These are phyloP conservation scores for Lithophane socia DNA, from an alignment of 2,888 invertebrate genomes.

Conservation along the genomic window DNA sequence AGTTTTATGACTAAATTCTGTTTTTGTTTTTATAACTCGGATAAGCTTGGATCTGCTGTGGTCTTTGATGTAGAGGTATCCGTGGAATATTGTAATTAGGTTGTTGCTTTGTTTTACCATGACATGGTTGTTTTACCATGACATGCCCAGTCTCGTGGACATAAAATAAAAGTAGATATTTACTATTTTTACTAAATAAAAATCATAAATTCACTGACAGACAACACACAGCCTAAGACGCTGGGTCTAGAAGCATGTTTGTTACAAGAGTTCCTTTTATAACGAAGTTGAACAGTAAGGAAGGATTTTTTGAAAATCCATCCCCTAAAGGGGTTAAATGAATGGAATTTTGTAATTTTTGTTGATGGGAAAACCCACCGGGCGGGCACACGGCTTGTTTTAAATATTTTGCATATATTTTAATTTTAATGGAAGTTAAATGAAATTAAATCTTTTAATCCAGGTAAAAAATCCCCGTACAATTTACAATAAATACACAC, in stretches of 20 bases:
- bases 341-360: neutral
- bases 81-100: neutral
- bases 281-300: too few relatives aligned
- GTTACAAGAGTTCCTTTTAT: neutral
- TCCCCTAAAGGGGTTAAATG: neutral
- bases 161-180: neutral
- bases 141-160: neutral
- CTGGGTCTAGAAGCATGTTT: neutral
- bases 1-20: conserved; percentile 29
- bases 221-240: too few relatives aligned
- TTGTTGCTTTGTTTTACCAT: neutral
- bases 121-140: neutral
- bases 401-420: too few relatives aligned
- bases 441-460: too few relatives aligned
- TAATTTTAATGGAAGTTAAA: too few relatives aligned
- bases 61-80: conserved; percentile 25
- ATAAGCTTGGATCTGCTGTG: neutral
- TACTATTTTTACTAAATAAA: too few relatives aligned
- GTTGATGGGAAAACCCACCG: neutral
- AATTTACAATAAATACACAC: too few relatives aligned
- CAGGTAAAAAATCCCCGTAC: too few relatives aligned
- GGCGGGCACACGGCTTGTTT: too few relatives aligned
- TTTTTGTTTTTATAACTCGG: conserved; percentile 21
- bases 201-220: too few relatives aligned
- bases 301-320: neutral